Conservation (phyloP, 2,888 invertebrate genomes). For the Dascillus cervinus region DNA sequence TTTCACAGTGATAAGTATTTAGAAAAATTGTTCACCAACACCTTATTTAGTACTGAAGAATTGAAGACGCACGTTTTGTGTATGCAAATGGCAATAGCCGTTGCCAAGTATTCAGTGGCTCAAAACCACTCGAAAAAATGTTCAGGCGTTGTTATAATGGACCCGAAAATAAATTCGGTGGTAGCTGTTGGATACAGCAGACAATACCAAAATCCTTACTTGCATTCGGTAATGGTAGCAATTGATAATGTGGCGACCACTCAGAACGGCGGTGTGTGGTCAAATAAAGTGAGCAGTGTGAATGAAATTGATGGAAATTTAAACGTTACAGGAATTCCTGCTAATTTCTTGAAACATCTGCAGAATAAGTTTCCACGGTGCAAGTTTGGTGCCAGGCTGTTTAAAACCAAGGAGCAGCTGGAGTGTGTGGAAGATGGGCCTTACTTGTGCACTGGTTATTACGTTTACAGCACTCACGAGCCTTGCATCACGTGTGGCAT, state of each 20-base stretch:
- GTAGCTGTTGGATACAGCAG: conserved; percentile 61
- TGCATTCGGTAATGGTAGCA: conserved; percentile 79
- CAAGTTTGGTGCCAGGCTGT: conserved; percentile 45
- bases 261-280: conserved; percentile 76
- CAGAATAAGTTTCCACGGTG: conserved; percentile 35
- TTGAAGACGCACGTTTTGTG: conserved; percentile 48
- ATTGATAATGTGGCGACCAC: conserved; percentile 77
- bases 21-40: conserved; percentile 58
- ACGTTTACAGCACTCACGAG: conserved; percentile 73
- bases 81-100: conserved; percentile 52
- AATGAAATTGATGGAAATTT: conserved; percentile 6
- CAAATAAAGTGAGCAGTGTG: conserved; percentile 11
- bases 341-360: conserved; percentile 37
- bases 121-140: conserved; percentile 2
- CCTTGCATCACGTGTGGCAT: conserved; percentile 95
- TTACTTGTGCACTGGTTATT: conserved; percentile 83
- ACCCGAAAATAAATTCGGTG: conserved; percentile 57
- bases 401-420: conserved; percentile 34
- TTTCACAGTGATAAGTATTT: conserved; percentile 72
- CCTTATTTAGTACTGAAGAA: conserved; percentile 52
- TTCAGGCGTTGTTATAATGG: conserved; percentile 59
- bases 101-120: conserved; percentile 35
- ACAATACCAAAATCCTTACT: conserved; percentile 56
- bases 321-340: conserved; percentile 41
- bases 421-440: conserved; percentile 46